A percentile compares a stretch with the other conserved stretches of the same genome.
Conservation (phyloP, 30 jellyfish, hydroid and myxozoan species). For the Catostylus mosaicus region DNA sequence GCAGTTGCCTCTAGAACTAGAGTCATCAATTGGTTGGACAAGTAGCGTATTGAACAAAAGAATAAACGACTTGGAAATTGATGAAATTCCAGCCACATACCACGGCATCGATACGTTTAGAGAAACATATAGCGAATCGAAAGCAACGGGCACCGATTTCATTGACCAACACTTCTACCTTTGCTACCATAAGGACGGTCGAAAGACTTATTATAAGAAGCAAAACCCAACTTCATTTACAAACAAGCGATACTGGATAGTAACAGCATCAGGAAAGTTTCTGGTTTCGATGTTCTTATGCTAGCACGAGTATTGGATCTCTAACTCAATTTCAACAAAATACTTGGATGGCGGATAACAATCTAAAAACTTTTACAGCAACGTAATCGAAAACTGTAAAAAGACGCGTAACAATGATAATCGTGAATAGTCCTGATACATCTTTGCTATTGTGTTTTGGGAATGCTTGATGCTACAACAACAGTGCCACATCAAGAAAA, state of each 20-base stretch:
- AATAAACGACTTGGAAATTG: slow-evolving; percentile 57
- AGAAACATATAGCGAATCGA: slow-evolving; percentile 74
- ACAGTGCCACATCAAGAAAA: no score
- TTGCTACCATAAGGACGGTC: slow-evolving; percentile 91
- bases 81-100: slow-evolving; percentile 86
- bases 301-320: slow-evolving; percentile 8
- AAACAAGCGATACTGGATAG: slow-evolving; percentile 89
- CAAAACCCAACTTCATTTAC: slow-evolving; percentile 80
- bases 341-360: no score
- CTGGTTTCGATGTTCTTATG: slow-evolving; percentile 89
- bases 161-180: slow-evolving; percentile 90
- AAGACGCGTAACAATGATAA: no score
- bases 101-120: slow-evolving; percentile 83
- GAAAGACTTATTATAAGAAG: slow-evolving; percentile 89
- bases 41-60: slow-evolving; percentile 25
- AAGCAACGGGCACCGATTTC: slow-evolving; percentile 86
- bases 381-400: no score
- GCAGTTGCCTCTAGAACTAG: slow-evolving; percentile 25
- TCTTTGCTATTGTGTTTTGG: no score
- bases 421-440: no score
- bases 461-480: no score
- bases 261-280: slow-evolving; percentile 89
- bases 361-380: no score
- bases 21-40: slow-evolving; percentile 60
- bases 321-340: no score